These are phyloP conservation scores for Drosophila littoralis DNA, from an alignment of 1,140 invertebrate species.

Conservation along the genomic window DNA sequence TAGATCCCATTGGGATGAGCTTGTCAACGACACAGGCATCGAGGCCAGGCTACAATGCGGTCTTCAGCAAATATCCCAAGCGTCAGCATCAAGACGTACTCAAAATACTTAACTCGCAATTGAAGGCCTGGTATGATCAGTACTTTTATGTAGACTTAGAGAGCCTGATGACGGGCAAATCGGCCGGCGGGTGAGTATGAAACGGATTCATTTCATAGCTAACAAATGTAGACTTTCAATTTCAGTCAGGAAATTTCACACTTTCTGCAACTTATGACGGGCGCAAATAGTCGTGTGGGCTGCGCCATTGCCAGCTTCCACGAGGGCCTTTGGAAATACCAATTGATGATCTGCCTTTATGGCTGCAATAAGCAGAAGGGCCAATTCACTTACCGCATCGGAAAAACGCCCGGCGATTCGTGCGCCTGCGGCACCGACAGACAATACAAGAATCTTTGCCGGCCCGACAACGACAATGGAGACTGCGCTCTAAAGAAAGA, in stretches of 20 bases:
- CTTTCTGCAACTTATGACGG: conserved; percentile 22
- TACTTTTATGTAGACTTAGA: not conserved
- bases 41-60: conserved; percentile 14
- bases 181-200: not conserved
- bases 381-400: not conserved
- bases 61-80: not conserved
- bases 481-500: not conserved
- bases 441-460: conserved; percentile 15
- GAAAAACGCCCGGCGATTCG: not conserved
- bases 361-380: conserved; percentile 1
- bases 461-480: not conserved
- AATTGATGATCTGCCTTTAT: conserved; percentile 29
- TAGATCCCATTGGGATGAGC: not conserved
- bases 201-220: not conserved
- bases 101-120: conserved; percentile 1
- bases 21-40: not conserved
- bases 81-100: not conserved
- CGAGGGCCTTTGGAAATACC: not conserved
- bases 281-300: conserved; percentile 19
- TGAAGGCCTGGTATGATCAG: conserved; percentile 29
- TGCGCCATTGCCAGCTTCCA: conserved; percentile 7
- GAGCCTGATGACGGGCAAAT: not conserved
- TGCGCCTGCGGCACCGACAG: conserved; percentile 1
- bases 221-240: no score
- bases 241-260: conserved; percentile 11